Evolutionary conservation across 2,113 vertebrate genomes (phyloP).

Genomic region (Spea multiplicata): DNA sequence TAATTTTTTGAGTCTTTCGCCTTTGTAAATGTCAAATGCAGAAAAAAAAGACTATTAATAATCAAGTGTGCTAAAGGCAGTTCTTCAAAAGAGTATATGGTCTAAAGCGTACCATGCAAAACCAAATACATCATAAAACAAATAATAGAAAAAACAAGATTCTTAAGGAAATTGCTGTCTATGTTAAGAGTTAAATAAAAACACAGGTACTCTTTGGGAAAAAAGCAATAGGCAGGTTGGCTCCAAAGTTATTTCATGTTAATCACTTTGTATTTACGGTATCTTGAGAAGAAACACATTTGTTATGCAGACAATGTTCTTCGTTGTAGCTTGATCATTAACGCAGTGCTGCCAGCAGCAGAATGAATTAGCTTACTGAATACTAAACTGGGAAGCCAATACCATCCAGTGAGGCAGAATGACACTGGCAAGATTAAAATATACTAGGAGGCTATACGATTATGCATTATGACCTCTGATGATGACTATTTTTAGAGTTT

Average conservation of each 20-base stretch:
- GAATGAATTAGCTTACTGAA: constrained; percentile 66
- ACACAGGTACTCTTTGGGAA: constrained; percentile 54
- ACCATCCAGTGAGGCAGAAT: constrained; percentile 54
- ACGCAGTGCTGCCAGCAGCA: constrained; percentile 61
- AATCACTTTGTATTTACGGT: constrained; percentile 67
- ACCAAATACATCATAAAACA: neutral
- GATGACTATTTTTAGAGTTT: constrained; percentile 56
- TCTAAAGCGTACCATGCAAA: constrained; percentile 24
- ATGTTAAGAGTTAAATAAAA: constrained; percentile 59
- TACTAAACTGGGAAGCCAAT: constrained; percentile 57
- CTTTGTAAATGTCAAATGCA: constrained; percentile 61
- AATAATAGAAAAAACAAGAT: constrained; percentile 19
- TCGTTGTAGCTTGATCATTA: constrained; percentile 63
- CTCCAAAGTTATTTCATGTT: constrained; percentile 63
- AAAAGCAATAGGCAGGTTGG: constrained; percentile 54
- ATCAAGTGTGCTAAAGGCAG: constrained; percentile 49
- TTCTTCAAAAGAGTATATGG: constrained; percentile 42
- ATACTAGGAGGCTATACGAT: constrained; percentile 52
- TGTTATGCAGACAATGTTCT: constrained; percentile 72
- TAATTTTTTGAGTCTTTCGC: constrained; percentile 56
- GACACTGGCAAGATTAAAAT: constrained; percentile 58
- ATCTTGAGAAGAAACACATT: constrained; percentile 64
- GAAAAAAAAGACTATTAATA: constrained; percentile 57
- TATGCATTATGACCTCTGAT: constrained; percentile 49
- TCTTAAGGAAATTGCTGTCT: constrained; percentile 33